Base-by-base conservation (phyloP, 2,797 vertebrate genomes). In the Hoplostethus mediterraneus region DNA sequence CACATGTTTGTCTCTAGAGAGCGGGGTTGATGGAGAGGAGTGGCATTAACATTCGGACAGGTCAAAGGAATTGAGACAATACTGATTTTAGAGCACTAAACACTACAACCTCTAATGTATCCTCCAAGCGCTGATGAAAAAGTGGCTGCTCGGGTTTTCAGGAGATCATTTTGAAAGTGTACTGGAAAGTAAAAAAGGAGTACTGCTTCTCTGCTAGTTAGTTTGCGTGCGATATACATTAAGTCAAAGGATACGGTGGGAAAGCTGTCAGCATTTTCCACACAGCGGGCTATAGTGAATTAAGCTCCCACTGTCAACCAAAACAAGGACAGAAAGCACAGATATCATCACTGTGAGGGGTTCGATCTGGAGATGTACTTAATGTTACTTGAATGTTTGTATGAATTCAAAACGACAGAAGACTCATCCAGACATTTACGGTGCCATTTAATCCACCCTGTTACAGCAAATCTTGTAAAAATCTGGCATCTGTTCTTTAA, bases 401-500 rank as follows among this genome's bases (percentile, higher is more conserved):
- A 60, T 48, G 11, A 60, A 87, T 79, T 71, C 62, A 73, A 82
- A 77, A 73, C 4, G 8, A 57, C 47, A 67, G 28, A 65, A 71
- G 77, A 77, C 69, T 70, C 80, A 90, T 78, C 36, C 65, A 74
- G 71, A 89, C 83, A 85, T 60, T 44, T 74, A 79, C 71, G 63
- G 72, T 38, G 30, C 76, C 9, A 78, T 77, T 85, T 89, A 87
- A 84, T 84, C 76, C 52, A 70, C 80, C 73, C 77, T 82, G 68
- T 89, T 79, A 68, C 40, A 81, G 82, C 63, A 78, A 83, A 81
- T 77, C 85, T 80, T 80, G 63, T 84, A 82, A 83, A 28, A 90
- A 87, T 76, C 75, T 72, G 73, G 72, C 83, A 86, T 84, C 71
- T 79, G 78, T 89, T 89, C 86, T 73, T 88, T 89, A 90, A 91